Conservation (phyloP, 2,113 vertebrate species). For the Oncorhynchus kisutch region DNA sequence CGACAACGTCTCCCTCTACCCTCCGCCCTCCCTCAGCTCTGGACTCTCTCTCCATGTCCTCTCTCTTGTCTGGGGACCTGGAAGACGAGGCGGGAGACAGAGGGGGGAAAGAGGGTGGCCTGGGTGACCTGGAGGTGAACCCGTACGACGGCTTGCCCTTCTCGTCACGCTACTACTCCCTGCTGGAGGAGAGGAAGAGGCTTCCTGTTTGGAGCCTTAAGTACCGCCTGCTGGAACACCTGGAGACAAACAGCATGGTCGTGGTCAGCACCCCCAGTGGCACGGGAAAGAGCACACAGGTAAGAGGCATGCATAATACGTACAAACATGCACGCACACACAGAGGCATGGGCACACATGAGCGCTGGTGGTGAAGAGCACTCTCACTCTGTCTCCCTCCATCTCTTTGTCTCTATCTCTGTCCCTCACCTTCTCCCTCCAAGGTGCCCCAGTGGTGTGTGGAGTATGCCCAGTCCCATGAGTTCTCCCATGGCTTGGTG, state of each 20-base stretch:
- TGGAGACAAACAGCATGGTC: constrained; percentile 82
- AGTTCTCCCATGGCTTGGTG: constrained; percentile 83
- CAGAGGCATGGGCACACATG: too few species aligned
- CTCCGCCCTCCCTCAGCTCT: constrained; percentile 26
- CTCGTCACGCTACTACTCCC: constrained; percentile 88
- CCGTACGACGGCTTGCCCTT: constrained; percentile 93
- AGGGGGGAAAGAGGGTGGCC: constrained; percentile 35
- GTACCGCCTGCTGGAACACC: constrained; percentile 81
- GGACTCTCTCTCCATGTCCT: constrained; percentile 73
- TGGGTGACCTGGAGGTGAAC: constrained; percentile 88
- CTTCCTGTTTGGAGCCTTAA: constrained; percentile 83
- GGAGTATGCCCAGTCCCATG: constrained; percentile 84
- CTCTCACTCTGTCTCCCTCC: too few species aligned
- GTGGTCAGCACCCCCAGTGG: constrained; percentile 83
- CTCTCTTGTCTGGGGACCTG: constrained; percentile 67
- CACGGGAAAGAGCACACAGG: constrained; percentile 93
- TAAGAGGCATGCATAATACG: constrained; percentile 40
- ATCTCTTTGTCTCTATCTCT: background rate
- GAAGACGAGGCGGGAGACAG: constrained; percentile 62
- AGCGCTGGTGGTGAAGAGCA: too few species aligned
- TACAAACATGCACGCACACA: too few species aligned
- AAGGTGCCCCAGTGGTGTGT: constrained; percentile 97
- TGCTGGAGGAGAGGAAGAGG: constrained; percentile 79
- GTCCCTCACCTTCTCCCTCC: background rate
- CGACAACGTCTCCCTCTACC: background rate